Conservation (phyloP, 2,797 vertebrate genomes). For the Epinephelus awoara region DNA sequence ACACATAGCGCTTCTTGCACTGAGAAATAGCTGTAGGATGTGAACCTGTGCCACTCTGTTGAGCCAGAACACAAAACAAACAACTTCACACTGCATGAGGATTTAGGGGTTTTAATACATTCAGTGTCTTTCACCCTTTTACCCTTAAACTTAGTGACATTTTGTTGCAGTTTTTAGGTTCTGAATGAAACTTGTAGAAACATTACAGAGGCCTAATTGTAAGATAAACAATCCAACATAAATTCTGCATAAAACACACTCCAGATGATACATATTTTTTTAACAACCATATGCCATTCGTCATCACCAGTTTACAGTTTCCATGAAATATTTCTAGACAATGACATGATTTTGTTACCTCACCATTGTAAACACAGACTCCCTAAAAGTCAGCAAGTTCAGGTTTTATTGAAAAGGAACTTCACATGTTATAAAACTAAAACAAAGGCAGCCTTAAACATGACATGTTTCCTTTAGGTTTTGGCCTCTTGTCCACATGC, state of each 20-base stretch:
- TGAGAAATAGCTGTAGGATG: not conserved
- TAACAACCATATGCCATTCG: not conserved
- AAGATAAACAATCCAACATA: not conserved
- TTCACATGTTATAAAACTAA: constrained; percentile 21
- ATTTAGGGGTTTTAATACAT: constrained; percentile 35
- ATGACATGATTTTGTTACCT: not conserved
- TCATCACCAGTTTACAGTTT: not conserved
- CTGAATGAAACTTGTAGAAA: not conserved
- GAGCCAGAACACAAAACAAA: constrained; percentile 1
- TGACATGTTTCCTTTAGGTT: too few species aligned
- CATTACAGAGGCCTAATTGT: not conserved
- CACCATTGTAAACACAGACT: not conserved
- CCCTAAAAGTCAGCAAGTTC: not conserved
- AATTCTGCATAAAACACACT: not conserved
- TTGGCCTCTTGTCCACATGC: too few species aligned
- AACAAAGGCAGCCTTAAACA: constrained; percentile 5
- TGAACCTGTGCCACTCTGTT: not conserved
- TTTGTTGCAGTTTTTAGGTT: not conserved
- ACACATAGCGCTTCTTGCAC: not conserved
- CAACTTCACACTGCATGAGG: not conserved
- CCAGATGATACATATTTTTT: not conserved
- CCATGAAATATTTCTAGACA: not conserved
- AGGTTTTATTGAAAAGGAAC: constrained; percentile 43
- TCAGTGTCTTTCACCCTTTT: not conserved
- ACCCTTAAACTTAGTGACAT: not conserved